Conservation (phyloP, 2,113 vertebrate species). For the Columbina picui region DNA sequence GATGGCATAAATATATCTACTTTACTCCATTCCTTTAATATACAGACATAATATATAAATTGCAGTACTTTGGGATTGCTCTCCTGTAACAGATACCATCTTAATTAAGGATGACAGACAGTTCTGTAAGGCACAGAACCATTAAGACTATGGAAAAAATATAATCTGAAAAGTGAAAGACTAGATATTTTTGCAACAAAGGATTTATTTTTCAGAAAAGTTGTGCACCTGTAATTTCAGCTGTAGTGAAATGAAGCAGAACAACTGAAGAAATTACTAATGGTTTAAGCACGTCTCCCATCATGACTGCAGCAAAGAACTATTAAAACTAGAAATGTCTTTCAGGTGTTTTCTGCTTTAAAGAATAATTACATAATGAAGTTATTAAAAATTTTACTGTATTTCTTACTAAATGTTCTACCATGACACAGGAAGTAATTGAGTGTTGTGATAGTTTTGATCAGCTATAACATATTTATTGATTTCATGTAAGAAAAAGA, state of each 20-base stretch:
- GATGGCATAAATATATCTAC: background rate
- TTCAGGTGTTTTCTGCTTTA: conserved; percentile 15
- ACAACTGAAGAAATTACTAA: background rate
- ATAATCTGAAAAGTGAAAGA: background rate
- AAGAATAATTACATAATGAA: background rate
- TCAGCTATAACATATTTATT: background rate
- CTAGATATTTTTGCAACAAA: background rate
- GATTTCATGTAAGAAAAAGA: background rate
- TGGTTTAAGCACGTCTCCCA: background rate
- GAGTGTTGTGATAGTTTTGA: background rate
- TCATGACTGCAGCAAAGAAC: background rate
- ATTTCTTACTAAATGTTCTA: background rate
- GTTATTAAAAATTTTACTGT: background rate
- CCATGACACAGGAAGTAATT: background rate
- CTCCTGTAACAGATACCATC: background rate
- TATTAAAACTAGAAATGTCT: background rate
- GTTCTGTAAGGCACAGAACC: background rate
- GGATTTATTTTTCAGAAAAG: background rate
- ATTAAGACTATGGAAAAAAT: background rate
- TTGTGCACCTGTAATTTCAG: background rate
- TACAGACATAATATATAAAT: background rate
- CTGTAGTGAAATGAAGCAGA: background rate
- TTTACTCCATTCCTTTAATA: background rate
- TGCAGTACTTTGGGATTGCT: background rate
- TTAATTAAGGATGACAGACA: background rate